Conservation (phyloP, 2,888 invertebrate genomes). For the Nemotelus pantherinus region DNA sequence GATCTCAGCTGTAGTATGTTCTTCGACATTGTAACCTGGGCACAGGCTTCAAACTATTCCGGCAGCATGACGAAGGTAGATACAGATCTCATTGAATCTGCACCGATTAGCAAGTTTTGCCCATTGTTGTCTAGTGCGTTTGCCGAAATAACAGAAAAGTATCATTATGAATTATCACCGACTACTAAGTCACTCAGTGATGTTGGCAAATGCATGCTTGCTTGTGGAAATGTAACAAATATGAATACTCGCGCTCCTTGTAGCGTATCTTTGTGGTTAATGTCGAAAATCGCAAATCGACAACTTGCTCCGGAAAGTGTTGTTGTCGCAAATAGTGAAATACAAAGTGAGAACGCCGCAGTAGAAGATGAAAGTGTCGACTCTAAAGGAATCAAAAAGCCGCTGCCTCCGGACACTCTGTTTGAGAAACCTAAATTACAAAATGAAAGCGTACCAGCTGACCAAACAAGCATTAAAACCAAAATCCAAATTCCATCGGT, state of each 20-base stretch:
- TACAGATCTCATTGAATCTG: not conserved
- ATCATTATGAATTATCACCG: not conserved
- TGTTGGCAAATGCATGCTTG: not conserved
- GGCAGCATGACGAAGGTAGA: not conserved
- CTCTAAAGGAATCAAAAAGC: not conserved
- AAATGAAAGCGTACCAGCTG: no score
- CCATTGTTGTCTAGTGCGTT: not conserved
- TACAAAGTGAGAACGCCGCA: constrained; percentile 14
- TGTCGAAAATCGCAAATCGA: not conserved
- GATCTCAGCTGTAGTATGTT: constrained; percentile 12
- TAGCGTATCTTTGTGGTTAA: constrained; percentile 14
- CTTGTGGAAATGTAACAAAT: not conserved
- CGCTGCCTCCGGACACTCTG: not conserved
- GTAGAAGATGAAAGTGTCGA: not conserved
- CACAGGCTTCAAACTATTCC: not conserved
- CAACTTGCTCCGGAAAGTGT: not conserved
- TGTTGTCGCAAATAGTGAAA: not conserved
- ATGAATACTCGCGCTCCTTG: not conserved
- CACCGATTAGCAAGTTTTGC: not conserved
- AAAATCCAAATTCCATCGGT: no score
- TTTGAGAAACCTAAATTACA: no score
- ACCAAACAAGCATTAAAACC: no score
- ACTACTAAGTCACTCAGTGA: not conserved
- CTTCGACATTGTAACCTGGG: constrained; percentile 29
- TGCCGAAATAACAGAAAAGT: not conserved